Evolutionary conservation across 2,113 vertebrate genomes (phyloP), one percentile per base, ranked within the genome.

Genomic region (Hypanus sabinus): DNA sequence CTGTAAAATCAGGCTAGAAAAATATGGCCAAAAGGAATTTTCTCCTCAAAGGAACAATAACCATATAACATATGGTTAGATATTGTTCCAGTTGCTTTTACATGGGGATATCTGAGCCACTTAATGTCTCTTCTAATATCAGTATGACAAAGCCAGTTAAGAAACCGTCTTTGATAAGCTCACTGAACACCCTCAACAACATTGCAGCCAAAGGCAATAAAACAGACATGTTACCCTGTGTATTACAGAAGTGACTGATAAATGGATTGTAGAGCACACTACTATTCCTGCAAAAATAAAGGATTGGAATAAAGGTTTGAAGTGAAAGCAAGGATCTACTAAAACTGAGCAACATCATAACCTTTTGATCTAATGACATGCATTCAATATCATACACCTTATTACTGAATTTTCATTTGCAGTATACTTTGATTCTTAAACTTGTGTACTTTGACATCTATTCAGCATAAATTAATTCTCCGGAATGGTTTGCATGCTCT

Each of bases 111-210:
- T 87, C 11, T 92, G 88, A 92, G 88, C 88, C 33, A 22, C 88
- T 30, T 33, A 55, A 87, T 87, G 55, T 87, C 55, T 60, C 22
- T 60, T 60, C 83, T 87, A 92, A 71, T 92, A 38, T 92, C 88
- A 70, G 88, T 92, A n/a, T 92, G 88, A 92, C 88, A 92, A 92
- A 70, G 36, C 65, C n/a, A 71, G 65, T 91, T 91, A 91, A 91
- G 87, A 60, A 91, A 65, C 24, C 18, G 62, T 5, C 87, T 91
- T 91, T 91, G 62, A 91, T 91, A 91, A 46, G 0, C n/a, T 91
- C 87, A 68, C 62, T 92, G 88, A 92, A 92, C 88, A 68, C 38
- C 68, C 88, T 18, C 65, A 71, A 46, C 88, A 33, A 68, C 60
- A 24, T 62, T 22, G 33, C 14, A 38, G 62, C 88, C 88, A 92